Evolutionary conservation across 2,888 invertebrate species (phyloP).

Genomic region (Imbricaverruca yamaguchii): DNA sequence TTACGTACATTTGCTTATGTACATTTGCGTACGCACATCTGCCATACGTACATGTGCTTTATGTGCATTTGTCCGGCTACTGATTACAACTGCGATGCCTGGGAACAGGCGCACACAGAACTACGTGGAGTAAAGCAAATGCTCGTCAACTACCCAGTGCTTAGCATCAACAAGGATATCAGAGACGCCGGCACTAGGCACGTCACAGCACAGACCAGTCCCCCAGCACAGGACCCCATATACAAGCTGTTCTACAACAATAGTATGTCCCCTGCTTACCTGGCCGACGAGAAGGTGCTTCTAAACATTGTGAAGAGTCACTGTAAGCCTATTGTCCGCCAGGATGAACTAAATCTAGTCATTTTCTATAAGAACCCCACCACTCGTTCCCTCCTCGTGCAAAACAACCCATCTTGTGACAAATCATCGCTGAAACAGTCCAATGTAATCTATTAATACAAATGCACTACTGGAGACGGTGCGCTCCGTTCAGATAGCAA

Average conservation of each 20-base stretch:
- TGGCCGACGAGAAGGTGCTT: neutral
- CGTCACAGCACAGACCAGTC: too few relatives aligned
- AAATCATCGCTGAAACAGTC: neutral
- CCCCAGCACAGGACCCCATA: neutral
- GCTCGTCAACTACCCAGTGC: too few relatives aligned
- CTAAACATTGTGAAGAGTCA: neutral
- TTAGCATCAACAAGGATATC: too few relatives aligned
- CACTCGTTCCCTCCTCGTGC: neutral
- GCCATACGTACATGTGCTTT: too few relatives aligned
- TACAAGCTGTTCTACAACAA: neutral
- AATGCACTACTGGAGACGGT: neutral
- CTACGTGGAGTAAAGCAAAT: too few relatives aligned
- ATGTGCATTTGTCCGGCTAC: too few relatives aligned
- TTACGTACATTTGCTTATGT: too few relatives aligned
- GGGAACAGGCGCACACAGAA: too few relatives aligned
- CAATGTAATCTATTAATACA: neutral
- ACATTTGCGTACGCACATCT: too few relatives aligned
- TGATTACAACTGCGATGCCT: too few relatives aligned
- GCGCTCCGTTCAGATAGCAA: neutral
- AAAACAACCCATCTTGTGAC: neutral
- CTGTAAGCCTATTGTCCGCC: neutral
- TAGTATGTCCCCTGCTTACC: neutral
- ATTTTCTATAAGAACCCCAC: neutral
- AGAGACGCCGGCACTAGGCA: too few relatives aligned
- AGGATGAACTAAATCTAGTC: neutral